Conservation (phyloP, 2,113 vertebrate species). For the Lipotes vexillifer region DNA sequence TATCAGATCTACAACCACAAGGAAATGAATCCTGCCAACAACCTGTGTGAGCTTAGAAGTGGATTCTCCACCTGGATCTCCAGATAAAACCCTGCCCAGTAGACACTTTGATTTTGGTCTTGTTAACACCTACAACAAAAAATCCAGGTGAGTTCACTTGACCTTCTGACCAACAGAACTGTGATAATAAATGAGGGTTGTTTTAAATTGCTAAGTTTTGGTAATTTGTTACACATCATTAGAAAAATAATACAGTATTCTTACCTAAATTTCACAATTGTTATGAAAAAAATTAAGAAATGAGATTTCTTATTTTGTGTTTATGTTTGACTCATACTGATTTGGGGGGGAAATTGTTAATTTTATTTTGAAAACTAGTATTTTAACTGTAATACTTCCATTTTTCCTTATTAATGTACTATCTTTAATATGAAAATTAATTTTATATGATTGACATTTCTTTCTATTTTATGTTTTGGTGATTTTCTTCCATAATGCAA, state of each 20-base stretch:
- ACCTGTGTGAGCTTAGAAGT: neutral
- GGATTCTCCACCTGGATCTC: neutral
- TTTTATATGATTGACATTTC: neutral
- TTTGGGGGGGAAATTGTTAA: neutral
- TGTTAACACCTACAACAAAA: too few species aligned
- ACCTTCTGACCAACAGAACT: too few species aligned
- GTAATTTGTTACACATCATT: neutral
- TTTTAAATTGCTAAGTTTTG: too few species aligned
- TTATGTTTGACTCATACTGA: neutral
- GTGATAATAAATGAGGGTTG: too few species aligned
- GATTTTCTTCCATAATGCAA: neutral
- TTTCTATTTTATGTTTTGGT: neutral
- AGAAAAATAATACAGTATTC: neutral
- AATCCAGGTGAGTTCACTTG: too few species aligned
- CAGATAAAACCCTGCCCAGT: neutral
- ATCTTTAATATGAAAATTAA: neutral
- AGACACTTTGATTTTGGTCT: too few species aligned
- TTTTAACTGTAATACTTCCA: neutral
- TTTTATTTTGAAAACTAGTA: neutral
- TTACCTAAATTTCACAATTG: neutral
- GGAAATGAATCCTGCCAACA: neutral
- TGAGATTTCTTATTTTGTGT: neutral
- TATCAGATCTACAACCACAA: neutral
- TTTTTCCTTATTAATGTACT: neutral
- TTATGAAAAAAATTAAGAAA: neutral